A percentile compares a stretch with the other conserved stretches of the same genome.
These are phyloP conservation scores for Apodemus agrarius DNA, from an alignment of 2,797 vertebrate species.

Conservation along the genomic window DNA sequence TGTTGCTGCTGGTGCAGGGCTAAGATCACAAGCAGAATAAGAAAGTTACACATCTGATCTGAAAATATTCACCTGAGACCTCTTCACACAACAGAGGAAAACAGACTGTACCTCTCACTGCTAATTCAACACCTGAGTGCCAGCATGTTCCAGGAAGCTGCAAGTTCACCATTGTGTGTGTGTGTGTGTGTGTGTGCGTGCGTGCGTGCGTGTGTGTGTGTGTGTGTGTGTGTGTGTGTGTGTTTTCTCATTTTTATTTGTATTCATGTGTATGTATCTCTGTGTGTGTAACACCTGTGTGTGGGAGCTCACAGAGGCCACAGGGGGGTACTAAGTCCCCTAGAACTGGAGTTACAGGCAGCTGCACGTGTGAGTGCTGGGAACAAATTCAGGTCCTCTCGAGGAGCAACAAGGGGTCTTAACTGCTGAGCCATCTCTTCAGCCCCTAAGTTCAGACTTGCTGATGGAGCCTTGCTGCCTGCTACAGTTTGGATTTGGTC, in stretches of 20 bases:
- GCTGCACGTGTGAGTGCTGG: background rate
- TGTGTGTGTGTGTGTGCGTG: no score
- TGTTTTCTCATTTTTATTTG: background rate
- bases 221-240: no score
- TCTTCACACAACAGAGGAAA: background rate
- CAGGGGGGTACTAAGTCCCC: background rate
- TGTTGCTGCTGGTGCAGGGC: background rate
- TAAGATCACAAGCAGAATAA: background rate
- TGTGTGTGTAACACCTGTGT: background rate
- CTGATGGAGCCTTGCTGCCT: background rate
- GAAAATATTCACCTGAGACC: background rate
- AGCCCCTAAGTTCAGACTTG: background rate
- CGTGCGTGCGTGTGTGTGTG: no score
- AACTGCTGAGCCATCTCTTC: background rate
- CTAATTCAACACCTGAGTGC: background rate
- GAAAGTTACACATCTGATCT: background rate
- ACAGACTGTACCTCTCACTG: background rate
- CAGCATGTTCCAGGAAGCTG: background rate
- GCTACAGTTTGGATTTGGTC: no score
- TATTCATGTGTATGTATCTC: background rate
- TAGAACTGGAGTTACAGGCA: background rate
- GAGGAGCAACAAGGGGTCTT: background rate
- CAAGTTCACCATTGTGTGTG: background rate
- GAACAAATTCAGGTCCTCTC: background rate
- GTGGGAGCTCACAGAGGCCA: background rate